phyloP scores from a whole-genome alignment of 2,113 vertebrate genomes.

The Apteryx mantelli region DNA sequence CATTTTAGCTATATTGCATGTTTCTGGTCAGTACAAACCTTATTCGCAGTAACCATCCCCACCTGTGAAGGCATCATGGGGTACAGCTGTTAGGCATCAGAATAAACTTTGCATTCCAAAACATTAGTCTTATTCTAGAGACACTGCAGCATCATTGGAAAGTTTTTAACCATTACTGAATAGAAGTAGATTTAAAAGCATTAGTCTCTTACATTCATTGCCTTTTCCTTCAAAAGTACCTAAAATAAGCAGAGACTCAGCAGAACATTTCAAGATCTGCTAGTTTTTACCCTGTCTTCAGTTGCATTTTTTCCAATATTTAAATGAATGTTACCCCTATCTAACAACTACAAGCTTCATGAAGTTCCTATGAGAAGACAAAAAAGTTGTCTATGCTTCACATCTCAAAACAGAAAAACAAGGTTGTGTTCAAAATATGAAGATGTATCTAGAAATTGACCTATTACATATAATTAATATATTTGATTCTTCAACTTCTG shows the following conservation, averaged over 20 bases:
- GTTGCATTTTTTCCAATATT: background rate
- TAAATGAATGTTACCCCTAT: background rate
- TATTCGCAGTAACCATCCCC: constrained; percentile 83
- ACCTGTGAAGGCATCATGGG: constrained; percentile 85
- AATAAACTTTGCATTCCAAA: constrained; percentile 55
- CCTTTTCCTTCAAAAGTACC: background rate
- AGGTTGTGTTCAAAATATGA: background rate
- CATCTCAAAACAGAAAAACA: background rate
- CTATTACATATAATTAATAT: background rate
- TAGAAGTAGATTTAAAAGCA: constrained; percentile 6
- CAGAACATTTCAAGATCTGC: background rate
- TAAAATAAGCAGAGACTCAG: background rate
- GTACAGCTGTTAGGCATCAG: constrained; percentile 81
- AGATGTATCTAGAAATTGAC: background rate
- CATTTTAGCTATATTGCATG: constrained; percentile 48
- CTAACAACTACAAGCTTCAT: background rate
- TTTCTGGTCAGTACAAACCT: constrained; percentile 85
- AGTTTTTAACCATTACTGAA: constrained; percentile 31
- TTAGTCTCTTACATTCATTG: constrained; percentile 1
- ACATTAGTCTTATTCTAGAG: constrained; percentile 63
- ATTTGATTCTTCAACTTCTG: background rate
- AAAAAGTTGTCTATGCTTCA: background rate
- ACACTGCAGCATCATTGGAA: constrained; percentile 36
- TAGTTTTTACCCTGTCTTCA: background rate
- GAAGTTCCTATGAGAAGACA: background rate